Conservation (phyloP, 2,113 vertebrate genomes). For the Cettia cetti region DNA sequence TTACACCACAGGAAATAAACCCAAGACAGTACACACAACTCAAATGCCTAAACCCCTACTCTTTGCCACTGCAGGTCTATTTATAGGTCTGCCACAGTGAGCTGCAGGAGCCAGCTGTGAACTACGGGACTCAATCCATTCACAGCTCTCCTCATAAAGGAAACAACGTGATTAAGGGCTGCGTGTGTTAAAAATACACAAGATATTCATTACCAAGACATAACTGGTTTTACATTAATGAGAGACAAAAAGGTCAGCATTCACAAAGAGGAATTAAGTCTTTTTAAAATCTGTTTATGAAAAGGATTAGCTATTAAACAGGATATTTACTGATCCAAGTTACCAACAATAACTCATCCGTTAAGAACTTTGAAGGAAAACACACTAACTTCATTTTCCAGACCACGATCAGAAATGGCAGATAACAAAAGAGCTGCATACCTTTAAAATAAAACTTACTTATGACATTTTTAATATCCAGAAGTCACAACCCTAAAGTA, state of each 20-base stretch:
- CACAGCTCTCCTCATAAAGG: conserved; percentile 16
- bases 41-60: conserved; percentile 15
- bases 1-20: conserved; percentile 10
- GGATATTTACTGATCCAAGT: not conserved
- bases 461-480: not conserved
- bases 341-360: not conserved
- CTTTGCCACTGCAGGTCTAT: not conserved
- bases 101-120: conserved; percentile 5
- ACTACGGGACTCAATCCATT: not conserved
- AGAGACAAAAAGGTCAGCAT: not conserved
- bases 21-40: not conserved
- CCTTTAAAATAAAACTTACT: not conserved
- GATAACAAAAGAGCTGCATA: not conserved
- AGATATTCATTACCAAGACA: conserved; percentile 5
- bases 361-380: not conserved
- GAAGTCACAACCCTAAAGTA: not conserved
- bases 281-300: not conserved
- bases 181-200: not conserved
- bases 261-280: not conserved
- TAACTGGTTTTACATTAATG: conserved; percentile 5
- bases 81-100: conserved; percentile 25
- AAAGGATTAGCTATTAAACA: conserved; percentile 4
- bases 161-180: conserved; percentile 19
- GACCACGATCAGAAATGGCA: not conserved
- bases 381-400: not conserved